A percentile compares a stretch with the other conserved stretches of the same genome.
phyloP scores from a whole-genome alignment of 1,140 invertebrate genomes.

The Sinella curviseta region DNA sequence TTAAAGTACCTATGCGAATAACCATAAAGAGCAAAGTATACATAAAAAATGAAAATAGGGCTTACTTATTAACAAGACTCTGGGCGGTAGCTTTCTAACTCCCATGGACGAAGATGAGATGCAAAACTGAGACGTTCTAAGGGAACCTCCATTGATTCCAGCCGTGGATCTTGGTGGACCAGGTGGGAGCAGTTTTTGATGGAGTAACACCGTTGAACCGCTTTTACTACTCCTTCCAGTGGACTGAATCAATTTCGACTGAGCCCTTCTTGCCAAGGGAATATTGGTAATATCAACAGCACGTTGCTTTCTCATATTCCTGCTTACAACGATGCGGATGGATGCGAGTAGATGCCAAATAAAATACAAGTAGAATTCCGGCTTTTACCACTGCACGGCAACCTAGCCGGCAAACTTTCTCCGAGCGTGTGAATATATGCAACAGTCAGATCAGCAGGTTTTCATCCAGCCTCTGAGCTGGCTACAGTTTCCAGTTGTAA shows the following conservation, averaged over 20 bases:
- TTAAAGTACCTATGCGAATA: no score
- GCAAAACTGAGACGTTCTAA: background rate
- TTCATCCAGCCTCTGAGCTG: no score
- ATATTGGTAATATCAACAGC: background rate
- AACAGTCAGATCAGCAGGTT: no score
- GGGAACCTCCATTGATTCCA: background rate
- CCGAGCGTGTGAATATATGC: no score
- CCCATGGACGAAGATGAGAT: conserved; percentile 4
- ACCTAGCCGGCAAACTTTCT: no score
- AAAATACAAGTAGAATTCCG: no score
- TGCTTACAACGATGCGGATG: no score
- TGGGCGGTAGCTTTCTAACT: background rate
- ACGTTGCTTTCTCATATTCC: conserved; percentile 17
- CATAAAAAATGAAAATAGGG: background rate
- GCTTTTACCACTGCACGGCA: no score
- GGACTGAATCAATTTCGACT: conserved; percentile 7
- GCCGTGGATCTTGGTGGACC: background rate
- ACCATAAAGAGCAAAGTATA: no score
- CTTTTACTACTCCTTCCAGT: background rate
- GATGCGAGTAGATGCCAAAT: no score
- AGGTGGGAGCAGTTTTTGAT: conserved; percentile 13
- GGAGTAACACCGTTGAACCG: background rate
- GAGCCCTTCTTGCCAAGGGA: conserved; percentile 7
- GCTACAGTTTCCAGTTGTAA: no score
- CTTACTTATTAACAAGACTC: background rate